A percentile compares a stretch with the other conserved stretches of the same genome.
Conservation (phyloP, 2,797 vertebrate genomes). For the Ptychobarbus kaznakovi region DNA sequence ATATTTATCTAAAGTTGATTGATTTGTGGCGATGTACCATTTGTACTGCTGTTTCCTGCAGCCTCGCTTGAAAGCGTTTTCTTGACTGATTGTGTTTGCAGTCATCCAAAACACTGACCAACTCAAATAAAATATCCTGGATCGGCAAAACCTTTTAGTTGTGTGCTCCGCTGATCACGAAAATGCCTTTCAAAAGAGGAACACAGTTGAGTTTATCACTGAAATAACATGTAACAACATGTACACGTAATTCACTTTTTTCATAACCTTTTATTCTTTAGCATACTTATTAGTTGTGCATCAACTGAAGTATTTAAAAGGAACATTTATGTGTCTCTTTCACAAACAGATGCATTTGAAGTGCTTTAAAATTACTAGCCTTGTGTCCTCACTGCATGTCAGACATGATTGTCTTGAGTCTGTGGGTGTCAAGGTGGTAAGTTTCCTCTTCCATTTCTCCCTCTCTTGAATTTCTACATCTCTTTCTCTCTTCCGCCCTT, state of each 20-base stretch:
- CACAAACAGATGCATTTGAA: conserved; percentile 9
- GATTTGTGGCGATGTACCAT: neutral
- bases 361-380: conserved; percentile 8
- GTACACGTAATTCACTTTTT: neutral
- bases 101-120: conserved; percentile 5
- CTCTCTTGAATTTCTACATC: neutral
- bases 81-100: conserved; percentile 23
- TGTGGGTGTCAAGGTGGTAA: conserved; percentile 31
- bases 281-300: neutral
- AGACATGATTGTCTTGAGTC: conserved; percentile 24
- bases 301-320: neutral
- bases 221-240: neutral
- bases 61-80: conserved; percentile 15
- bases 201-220: neutral
- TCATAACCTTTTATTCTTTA: neutral
- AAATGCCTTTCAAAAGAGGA: neutral
- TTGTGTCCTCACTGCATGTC: neutral
- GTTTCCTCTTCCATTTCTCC: conserved; percentile 1
- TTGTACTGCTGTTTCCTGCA: conserved; percentile 14
- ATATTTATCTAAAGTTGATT: conserved; percentile 7
- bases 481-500: conserved; percentile 20
- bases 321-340: neutral
- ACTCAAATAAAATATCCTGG: conserved; percentile 16
- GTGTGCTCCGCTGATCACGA: neutral
- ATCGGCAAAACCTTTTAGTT: neutral